Base-by-base conservation (phyloP, 92 coral and sea anemone species). In the Zoanthus solanderi region DNA sequence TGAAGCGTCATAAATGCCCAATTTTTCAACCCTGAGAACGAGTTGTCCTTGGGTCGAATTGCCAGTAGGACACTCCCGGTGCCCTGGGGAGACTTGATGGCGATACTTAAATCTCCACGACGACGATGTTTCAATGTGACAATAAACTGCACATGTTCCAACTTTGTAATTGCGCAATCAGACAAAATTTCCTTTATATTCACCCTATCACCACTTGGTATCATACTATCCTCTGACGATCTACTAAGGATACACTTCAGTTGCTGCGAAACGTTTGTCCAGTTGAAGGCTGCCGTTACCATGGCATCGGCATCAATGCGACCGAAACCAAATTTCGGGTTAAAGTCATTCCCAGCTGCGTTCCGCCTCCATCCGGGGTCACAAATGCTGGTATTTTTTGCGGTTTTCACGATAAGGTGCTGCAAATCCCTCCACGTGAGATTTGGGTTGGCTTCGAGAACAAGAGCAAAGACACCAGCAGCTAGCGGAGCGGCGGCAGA, bases 401-500 rank as follows among this genome's bases (percentile, higher is more conserved):
- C 91, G 3, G 94, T 92, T 12, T 83, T 78, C 14, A 89, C 89
- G 18, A 94, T 90, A 48, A 94, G 60, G 48, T 94, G 95, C 60
- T 94, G 97, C 29, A 94, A 68, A 37, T 94, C 97, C 16, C 97
- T 87, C 97, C 97, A 94, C n/a, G 95, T 94, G 12, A 94, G 91
- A 63, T 94, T 68, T 9, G 87, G 87, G 79, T 94, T 94, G 47
- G 94, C 97, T 83, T 94, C 90, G 16, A 94, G 92, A 7, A 91
- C 88, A 13, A 94, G 88, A 37, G 97, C 92, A 56, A 94, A 80
- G 72, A 94, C 86, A 1, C 95, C 97, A 5, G 94, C 95, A 7
- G 95, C 97, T 16, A 94, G 65, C 0, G 97, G 97, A 16, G 97
- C 97, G 37, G 97, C 89, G 10, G 77, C 87, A 15, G 92, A 89